Evolutionary conservation across 64 coral and sea anemone species (phyloP).

Genomic region (Exaiptasia diaphana): DNA sequence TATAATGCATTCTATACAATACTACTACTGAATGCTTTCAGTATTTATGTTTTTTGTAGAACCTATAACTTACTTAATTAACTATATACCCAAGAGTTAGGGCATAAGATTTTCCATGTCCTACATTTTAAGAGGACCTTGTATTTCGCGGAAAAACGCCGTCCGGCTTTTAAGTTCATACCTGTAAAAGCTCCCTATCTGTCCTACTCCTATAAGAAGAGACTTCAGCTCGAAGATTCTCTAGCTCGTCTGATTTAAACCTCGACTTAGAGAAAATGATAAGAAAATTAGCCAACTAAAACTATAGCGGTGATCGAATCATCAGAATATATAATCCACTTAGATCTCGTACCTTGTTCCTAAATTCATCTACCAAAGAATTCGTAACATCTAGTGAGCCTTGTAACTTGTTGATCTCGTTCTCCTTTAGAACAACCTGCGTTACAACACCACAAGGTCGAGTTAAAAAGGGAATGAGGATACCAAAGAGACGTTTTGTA

Average conservation of each 20-base stretch:
- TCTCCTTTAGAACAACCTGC: not conserved
- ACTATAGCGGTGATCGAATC: not conserved
- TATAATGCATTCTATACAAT: no score
- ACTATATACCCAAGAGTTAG: no score
- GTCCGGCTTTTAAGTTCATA: no score
- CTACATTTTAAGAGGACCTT: no score
- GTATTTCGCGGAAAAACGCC: no score
- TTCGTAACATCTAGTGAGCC: not conserved
- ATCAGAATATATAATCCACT: not conserved
- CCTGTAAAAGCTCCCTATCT: not conserved
- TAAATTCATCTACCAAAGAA: conserved; percentile 22
- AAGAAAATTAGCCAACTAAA: not conserved
- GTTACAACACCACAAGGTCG: not conserved
- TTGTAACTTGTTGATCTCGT: not conserved
- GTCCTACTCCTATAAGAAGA: not conserved
- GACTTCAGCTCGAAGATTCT: not conserved
- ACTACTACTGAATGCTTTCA: no score
- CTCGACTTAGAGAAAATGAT: not conserved
- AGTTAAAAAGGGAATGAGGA: no score
- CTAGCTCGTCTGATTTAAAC: conserved; percentile 20
- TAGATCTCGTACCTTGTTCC: not conserved
- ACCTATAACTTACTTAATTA: no score
- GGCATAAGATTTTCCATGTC: no score
- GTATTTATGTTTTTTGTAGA: no score
- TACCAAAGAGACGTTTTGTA: no score